phyloP scores from a whole-genome alignment of 2,888 invertebrate genomes.

The Argyresthia albistria region DNA sequence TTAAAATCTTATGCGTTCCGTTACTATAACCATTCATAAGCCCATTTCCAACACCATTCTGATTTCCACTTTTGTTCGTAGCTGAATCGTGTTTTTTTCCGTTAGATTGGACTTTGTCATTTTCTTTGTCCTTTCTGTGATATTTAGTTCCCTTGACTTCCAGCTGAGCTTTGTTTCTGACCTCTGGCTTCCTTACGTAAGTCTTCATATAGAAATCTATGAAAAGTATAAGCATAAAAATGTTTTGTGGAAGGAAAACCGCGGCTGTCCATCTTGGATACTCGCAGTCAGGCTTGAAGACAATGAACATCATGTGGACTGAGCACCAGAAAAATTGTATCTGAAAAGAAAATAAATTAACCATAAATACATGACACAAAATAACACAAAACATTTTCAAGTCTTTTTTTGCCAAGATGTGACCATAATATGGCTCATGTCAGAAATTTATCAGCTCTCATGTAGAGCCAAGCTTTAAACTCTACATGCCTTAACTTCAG shows the following conservation, averaged over 20 bases:
- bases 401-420: too few relatives aligned
- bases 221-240: slow-evolving; percentile 77
- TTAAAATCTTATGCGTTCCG: not conserved
- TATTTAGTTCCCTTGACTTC: not conserved
- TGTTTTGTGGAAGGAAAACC: slow-evolving; percentile 75
- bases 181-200: slow-evolving; percentile 56
- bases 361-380: not conserved
- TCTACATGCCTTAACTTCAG: too few relatives aligned
- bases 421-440: too few relatives aligned
- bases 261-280: slow-evolving; percentile 71
- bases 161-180: not conserved
- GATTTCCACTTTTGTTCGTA: not conserved
- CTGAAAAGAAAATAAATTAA: slow-evolving; percentile 34
- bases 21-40: not conserved
- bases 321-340: slow-evolving; percentile 76
- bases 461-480: too few relatives aligned
- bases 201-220: slow-evolving; percentile 77
- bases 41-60: not conserved
- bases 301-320: slow-evolving; percentile 60
- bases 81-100: not conserved
- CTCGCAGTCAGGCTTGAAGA: slow-evolving; percentile 66
- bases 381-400: too few relatives aligned
- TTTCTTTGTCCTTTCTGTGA: not conserved
- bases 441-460: too few relatives aligned
- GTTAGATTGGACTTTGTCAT: not conserved